Evolutionary conservation across 2,888 invertebrate species (phyloP), one percentile per base, ranked within the genome.

Genomic region (Phrixothrix hirtus): DNA sequence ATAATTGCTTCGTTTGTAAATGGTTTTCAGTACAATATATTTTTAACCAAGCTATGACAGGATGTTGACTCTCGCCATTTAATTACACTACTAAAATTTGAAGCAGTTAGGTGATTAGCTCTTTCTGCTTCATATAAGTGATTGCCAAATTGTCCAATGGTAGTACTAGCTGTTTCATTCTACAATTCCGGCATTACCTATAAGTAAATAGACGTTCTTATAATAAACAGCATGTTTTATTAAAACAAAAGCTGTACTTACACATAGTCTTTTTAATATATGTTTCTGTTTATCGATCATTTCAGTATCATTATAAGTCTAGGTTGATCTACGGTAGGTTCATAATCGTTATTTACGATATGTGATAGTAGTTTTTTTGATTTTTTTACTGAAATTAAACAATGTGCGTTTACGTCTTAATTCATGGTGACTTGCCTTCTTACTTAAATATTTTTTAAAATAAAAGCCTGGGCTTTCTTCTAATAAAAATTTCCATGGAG

Each of bases 101-200:
- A 32, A 9, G 32, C 4, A 13, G 32, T 32, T 4, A 25, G 25
- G 7, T 7, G 25, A 25, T 25, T 7, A 25, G 25, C 25, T 25
- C 7, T 25, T 25, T 32, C 32, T 11, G 12, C 12, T 11, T 32
- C 32, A 14, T 32, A 9, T 7, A 14, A 10, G 2, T 4, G 14
- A 14, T 32, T 32, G 3, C 32, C 32, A 32, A 32, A 32, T 14
- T 32, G 32, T 32, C 32, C 32, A 9, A 32, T 32, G n/a, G 32
- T 32, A 9, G 12, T 14, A 9, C 2, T 32, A 2, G 32, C 32
- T 3, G 13, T 32, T 32, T 32, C 32, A 7, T 4, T 11, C n/a
- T 32, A 14, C 13, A n/a, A 2, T 14, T 32, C 4, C 3, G 13
- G 14, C n/a, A 14, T 9, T 32, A 32, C 12, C 32, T 32, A 14